These are phyloP conservation scores for Recurvirostra avosetta DNA, from an alignment of 2,113 vertebrate genomes.

Conservation along the genomic window DNA sequence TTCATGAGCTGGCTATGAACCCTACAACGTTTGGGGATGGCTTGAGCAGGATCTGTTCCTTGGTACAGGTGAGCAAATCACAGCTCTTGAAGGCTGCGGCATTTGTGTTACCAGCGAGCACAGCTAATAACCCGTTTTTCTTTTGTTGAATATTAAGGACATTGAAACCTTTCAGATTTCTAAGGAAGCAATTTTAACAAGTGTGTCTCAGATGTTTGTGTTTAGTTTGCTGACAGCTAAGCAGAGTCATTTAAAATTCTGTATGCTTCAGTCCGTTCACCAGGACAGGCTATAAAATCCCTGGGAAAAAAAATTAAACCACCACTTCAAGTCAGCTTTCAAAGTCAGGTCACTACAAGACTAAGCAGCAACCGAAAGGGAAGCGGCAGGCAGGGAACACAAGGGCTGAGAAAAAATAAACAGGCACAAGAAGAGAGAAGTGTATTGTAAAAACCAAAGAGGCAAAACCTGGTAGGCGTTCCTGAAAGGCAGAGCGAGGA, in stretches of 20 bases:
- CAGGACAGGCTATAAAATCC: not conserved
- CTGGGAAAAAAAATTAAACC: not conserved
- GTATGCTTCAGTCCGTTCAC: not conserved
- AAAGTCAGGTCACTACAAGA: not conserved
- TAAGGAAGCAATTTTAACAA: not conserved
- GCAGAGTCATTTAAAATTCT: not conserved
- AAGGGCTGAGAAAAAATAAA: not conserved
- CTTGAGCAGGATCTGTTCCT: not conserved
- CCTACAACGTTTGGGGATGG: not conserved
- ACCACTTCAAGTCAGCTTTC: not conserved
- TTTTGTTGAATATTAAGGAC: not conserved
- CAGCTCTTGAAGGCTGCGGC: not conserved
- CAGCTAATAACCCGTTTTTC: not conserved
- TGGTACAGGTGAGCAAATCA: not conserved
- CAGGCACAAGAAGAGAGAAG: not conserved
- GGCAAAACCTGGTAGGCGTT: not conserved
- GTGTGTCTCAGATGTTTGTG: not conserved
- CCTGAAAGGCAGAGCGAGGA: not conserved
- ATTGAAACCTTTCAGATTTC: not conserved
- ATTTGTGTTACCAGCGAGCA: not conserved
- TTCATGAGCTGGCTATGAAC: conserved; percentile 23
- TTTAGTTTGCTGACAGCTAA: conserved; percentile 9
- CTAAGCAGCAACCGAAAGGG: not conserved
- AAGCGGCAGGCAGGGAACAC: not conserved
- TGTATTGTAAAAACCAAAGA: not conserved